Evolutionary conservation across 2,113 vertebrate genomes (phyloP), one percentile per base, ranked within the genome.

Genomic region (Aleadryas rufinucha): DNA sequence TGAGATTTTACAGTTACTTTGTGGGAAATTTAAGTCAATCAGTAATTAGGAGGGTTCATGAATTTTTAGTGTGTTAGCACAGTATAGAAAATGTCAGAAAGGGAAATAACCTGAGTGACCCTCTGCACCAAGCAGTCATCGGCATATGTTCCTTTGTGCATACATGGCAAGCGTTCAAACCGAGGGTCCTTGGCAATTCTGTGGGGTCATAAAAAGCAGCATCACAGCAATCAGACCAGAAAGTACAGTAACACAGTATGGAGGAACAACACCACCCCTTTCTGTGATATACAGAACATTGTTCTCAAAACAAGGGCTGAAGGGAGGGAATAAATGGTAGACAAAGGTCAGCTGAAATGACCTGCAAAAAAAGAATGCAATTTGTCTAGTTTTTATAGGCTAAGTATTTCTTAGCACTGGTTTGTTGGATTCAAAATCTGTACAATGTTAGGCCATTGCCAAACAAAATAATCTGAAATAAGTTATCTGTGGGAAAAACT

Each of bases 121-220:
- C 99, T 98, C 96, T 99, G 99, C 42, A 99, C 99, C 95, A 99
- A 98, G 97, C 99, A 99, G 98, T 99, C 99, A 95, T 99, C 99
- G 7, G 99, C 99, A 6, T 99, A 99, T 60, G 99, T 99, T 96
- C 99, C 99, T 97, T 99, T 98, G 97, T 99, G 99, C 87, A 98
- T 96, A 77, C 99, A 99, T 0, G 99, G 99, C 87, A 99, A 95
- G 39, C 99, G 98, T 74, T 99, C 99, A 98, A 99, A 99, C 41
- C 99, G 98, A 41, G 99, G 98, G 96, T 99, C 99, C 96, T 99
- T 99, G 64, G 99, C 99, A 84, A 99, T 99, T 95, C 99, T 99
- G 91, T 21, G 95, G 41, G 60, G 39, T 90, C 63, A 88, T 0
- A 64, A 28, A 93, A 80, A 26, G 52, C 69, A 84, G n/a, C 35